A percentile compares a stretch with the other conserved stretches of the same genome.
phyloP scores from a whole-genome alignment of 2,113 vertebrate species.

The Uria aalge region DNA sequence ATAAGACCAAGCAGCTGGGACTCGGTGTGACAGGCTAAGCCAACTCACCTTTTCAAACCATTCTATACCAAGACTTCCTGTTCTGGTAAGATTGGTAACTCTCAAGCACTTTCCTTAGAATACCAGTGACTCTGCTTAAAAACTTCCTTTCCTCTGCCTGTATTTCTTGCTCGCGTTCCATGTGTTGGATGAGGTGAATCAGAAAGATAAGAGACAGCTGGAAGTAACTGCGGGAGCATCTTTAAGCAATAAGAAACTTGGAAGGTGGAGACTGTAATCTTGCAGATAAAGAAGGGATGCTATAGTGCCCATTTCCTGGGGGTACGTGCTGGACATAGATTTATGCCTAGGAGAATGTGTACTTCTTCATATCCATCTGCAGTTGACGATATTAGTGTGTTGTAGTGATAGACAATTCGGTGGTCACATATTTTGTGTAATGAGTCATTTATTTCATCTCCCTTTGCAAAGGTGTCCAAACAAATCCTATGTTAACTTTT shows the following conservation, averaged over 20 bases:
- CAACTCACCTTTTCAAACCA: not conserved
- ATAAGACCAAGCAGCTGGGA: not conserved
- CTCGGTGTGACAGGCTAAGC: not conserved
- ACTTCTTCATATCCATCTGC: not conserved
- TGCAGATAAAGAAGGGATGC: not conserved
- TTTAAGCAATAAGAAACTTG: not conserved
- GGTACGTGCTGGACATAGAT: not conserved
- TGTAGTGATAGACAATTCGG: not conserved
- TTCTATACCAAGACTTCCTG: not conserved
- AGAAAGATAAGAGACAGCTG: not conserved
- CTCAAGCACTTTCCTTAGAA: not conserved
- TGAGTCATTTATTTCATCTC: not conserved
- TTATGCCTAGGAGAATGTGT: not conserved
- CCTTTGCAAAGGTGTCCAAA: not conserved
- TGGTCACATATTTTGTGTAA: not conserved
- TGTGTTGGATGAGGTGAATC: not conserved
- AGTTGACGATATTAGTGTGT: not conserved
- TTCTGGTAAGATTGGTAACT: not conserved
- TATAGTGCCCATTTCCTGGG: not conserved
- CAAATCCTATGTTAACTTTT: not conserved
- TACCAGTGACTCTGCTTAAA: not conserved
- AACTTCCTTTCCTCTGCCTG: not conserved
- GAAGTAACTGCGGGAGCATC: not conserved
- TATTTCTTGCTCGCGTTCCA: not conserved
- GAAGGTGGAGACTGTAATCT: not conserved